These are phyloP conservation scores for Melopsittacus undulatus DNA, from an alignment of 2,797 vertebrate genomes.

Conservation along the genomic window DNA sequence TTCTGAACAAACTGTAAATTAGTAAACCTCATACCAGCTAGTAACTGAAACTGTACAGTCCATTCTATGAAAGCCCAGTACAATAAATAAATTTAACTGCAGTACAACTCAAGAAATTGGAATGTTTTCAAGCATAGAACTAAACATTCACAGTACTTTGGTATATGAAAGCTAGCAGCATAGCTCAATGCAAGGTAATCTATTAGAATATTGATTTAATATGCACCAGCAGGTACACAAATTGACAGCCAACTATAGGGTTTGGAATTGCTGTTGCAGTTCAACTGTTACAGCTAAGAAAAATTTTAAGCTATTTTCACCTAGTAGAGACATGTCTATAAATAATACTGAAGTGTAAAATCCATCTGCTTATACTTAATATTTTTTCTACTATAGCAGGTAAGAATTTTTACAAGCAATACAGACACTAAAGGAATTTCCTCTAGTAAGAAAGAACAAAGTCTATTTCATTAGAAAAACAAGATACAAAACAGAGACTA, in stretches of 20 bases:
- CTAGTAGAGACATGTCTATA: not conserved
- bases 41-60: not conserved
- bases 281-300: not conserved
- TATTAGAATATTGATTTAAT: not conserved
- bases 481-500: not conserved
- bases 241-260: not conserved
- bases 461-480: not conserved
- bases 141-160: not conserved
- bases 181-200: not conserved
- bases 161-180: not conserved
- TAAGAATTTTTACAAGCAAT: not conserved
- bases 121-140: not conserved
- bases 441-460: not conserved
- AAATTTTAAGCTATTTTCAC: not conserved
- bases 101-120: not conserved
- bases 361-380: not conserved
- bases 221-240: constrained; percentile 6
- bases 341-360: not conserved
- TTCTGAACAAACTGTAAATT: not conserved
- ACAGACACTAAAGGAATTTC: not conserved
- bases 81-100: not conserved
- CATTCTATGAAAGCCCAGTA: not conserved
- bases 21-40: not conserved
- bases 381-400: not conserved
- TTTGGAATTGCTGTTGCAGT: not conserved